Conservation (phyloP, 2,113 vertebrate genomes). For the Bostrychus sinensis region DNA sequence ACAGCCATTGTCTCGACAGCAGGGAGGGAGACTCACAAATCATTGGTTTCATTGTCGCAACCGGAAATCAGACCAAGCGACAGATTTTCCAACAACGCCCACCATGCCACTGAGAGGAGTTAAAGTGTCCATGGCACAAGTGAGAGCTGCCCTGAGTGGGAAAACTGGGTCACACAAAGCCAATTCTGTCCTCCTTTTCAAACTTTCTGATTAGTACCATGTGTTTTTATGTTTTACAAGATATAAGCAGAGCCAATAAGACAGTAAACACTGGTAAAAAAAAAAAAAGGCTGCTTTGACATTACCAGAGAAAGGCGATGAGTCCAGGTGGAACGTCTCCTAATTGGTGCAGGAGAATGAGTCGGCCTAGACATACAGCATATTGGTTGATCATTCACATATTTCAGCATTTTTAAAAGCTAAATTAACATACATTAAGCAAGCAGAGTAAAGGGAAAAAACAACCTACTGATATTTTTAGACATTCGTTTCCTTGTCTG, state of each 20-base stretch:
- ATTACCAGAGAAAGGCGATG: conserved; percentile 89
- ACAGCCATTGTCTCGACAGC: conserved; percentile 67
- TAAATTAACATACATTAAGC: no score
- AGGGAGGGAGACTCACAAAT: conserved; percentile 64
- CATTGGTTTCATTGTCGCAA: conserved; percentile 66
- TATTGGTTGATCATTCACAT: background rate
- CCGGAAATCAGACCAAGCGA: conserved; percentile 66
- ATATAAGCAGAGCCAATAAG: conserved; percentile 7
- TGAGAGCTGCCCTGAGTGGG: conserved; percentile 36
- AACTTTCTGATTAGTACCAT: conserved; percentile 18
- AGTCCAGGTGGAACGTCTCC: conserved; percentile 91
- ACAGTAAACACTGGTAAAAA: background rate
- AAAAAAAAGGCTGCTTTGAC: conserved; percentile 25
- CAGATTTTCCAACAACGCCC: conserved; percentile 68
- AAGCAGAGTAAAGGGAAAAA: no score
- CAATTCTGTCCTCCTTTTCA: conserved; percentile 25
- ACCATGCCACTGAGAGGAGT: conserved; percentile 42
- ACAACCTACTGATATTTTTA: no score
- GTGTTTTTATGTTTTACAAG: conserved; percentile 18
- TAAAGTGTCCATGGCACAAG: conserved; percentile 50
- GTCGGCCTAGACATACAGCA: conserved; percentile 81
- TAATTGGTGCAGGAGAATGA: conserved; percentile 90
- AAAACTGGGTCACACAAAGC: conserved; percentile 28
- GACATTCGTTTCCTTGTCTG: no score
- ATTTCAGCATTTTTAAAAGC: no score